phyloP scores from a whole-genome alignment of 2,113 vertebrate genomes.

The Anolis sagrei region DNA sequence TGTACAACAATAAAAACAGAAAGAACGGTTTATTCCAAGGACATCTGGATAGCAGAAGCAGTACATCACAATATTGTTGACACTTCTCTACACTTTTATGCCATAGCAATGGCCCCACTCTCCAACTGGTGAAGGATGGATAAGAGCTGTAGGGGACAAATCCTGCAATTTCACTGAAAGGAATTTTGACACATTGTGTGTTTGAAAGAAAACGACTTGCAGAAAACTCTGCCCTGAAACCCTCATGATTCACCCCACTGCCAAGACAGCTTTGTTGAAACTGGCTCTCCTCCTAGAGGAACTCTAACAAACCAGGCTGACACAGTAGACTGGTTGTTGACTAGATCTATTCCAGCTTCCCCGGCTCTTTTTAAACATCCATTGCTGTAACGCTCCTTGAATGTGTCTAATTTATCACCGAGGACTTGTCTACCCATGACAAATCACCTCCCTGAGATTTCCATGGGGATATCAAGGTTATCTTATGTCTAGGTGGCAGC shows the following conservation, averaged over 20 bases:
- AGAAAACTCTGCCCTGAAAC: neutral
- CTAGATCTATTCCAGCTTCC: neutral
- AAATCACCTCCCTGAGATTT: conserved; percentile 7
- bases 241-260: neutral
- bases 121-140: neutral
- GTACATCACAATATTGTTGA: neutral
- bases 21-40: neutral
- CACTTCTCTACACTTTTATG: neutral
- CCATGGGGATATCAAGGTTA: conserved; percentile 21
- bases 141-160: neutral
- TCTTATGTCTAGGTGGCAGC: conserved; percentile 6
- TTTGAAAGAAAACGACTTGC: neutral
- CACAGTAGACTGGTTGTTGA: neutral
- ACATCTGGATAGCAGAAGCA: conserved; percentile 7
- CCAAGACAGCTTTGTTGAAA: neutral
- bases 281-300: neutral
- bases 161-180: neutral
- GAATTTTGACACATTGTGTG: neutral
- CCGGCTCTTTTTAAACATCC: conserved; percentile 1
- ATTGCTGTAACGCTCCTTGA: neutral
- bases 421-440: neutral
- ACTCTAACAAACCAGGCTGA: neutral
- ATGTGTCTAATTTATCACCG: neutral
- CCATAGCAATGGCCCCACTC: neutral
- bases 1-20: too few species aligned